Conservation (phyloP, 2,888 invertebrate genomes). For the Ypsolopha sequella region DNA sequence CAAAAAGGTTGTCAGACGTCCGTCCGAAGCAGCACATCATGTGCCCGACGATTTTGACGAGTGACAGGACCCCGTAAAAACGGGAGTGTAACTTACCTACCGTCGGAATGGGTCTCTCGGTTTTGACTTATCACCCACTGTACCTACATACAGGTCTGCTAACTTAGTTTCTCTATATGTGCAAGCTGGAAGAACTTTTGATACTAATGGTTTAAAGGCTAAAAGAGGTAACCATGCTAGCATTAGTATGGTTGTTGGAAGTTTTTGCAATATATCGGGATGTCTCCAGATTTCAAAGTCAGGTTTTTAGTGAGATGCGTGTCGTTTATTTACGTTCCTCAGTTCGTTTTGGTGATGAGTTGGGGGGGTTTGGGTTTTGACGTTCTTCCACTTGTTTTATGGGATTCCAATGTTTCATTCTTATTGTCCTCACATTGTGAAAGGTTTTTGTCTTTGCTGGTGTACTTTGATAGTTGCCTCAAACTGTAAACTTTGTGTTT, state of each 20-base stretch:
- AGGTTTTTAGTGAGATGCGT: conserved; percentile 10
- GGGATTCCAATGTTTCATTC: conserved; percentile 5
- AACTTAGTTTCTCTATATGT: no score
- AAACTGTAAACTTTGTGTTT: no score
- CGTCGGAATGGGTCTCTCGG: conserved; percentile 26
- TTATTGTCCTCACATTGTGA: neutral
- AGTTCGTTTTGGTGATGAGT: conserved; percentile 2
- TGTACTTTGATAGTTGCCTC: no score
- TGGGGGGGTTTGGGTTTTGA: conserved; percentile 2
- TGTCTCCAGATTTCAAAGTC: conserved; percentile 7
- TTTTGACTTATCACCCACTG: conserved; percentile 48
- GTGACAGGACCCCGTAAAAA: conserved; percentile 61
- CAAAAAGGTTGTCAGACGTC: conserved; percentile 57
- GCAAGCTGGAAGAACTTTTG: no score
- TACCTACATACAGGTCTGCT: neutral
- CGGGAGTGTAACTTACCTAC: conserved; percentile 53
- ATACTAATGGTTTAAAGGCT: no score
- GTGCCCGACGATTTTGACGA: conserved; percentile 62
- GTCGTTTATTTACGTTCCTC: conserved; percentile 5
- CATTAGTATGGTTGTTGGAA: conserved; percentile 3
- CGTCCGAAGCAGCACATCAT: conserved; percentile 63
- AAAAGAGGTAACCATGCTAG: no score
- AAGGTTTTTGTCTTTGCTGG: neutral
- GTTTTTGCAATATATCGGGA: neutral
- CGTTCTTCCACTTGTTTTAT: conserved; percentile 4